Conservation (phyloP, 2,888 invertebrate species). For the Dryadula phaetusa region DNA sequence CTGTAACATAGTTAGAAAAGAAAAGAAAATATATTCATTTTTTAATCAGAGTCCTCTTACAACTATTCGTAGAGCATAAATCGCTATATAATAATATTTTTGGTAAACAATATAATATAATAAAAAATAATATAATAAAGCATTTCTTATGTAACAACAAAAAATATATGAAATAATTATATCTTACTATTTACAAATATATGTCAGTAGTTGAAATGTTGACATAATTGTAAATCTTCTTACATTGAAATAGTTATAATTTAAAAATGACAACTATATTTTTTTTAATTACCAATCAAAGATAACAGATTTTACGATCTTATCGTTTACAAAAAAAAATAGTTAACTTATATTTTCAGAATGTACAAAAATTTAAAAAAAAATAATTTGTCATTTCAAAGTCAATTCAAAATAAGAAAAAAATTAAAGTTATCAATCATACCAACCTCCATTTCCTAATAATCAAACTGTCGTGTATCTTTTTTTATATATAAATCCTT, state of each 20-base stretch:
- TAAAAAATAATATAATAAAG: constrained; percentile 28
- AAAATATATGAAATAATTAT: not conserved
- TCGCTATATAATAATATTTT: constrained; percentile 43
- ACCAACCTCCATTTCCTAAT: not conserved
- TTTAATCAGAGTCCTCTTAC: constrained; percentile 52
- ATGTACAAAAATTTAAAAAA: not conserved
- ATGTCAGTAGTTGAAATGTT: not conserved
- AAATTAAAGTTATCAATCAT: not conserved
- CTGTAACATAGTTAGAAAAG: no score
- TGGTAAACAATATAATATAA: constrained; percentile 42
- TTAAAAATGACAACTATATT: no score
- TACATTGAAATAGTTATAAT: no score
- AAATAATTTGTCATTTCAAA: not conserved
- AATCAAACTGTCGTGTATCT: not conserved
- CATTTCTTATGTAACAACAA: constrained; percentile 24
- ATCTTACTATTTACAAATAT: constrained; percentile 15
- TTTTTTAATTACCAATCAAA: not conserved
- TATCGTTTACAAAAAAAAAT: not conserved
- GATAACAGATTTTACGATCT: no score
- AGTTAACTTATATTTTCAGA: not conserved
- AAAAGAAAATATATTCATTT: not conserved
- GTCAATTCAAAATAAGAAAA: not conserved
- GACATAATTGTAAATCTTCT: not conserved
- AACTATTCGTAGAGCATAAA: constrained; percentile 55
- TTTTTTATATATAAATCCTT: not conserved